Conservation (phyloP, 2,888 invertebrate genomes). For the Lepidochitona cinerea region DNA sequence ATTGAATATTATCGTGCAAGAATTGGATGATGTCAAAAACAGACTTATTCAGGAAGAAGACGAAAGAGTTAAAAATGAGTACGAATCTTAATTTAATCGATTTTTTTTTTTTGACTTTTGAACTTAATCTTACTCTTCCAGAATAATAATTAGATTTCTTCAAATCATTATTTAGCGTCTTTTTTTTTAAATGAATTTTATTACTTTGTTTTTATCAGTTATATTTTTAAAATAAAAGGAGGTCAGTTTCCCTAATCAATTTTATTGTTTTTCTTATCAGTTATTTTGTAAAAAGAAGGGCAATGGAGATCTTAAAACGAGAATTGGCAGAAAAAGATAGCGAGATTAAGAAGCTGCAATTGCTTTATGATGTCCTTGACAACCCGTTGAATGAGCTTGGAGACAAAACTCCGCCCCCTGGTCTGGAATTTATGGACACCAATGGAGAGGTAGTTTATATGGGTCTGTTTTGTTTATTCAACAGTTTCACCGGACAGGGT, state of each 20-base stretch:
- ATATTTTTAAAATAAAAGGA: too few relatives aligned
- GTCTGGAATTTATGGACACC: constrained; percentile 47
- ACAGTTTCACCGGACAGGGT: too few relatives aligned
- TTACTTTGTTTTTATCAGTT: too few relatives aligned
- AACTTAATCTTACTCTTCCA: too few relatives aligned
- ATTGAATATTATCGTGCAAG: constrained; percentile 10
- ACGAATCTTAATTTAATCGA: neutral
- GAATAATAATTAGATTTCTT: too few relatives aligned
- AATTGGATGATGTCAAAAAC: neutral
- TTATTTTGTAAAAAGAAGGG: neutral
- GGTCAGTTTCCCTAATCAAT: too few relatives aligned
- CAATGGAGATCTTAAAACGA: constrained; percentile 73
- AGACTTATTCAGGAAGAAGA: constrained; percentile 1
- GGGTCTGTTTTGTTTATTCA: too few relatives aligned
- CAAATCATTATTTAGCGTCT: too few relatives aligned
- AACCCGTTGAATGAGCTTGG: constrained; percentile 48
- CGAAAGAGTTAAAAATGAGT: constrained; percentile 5
- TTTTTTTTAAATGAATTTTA: too few relatives aligned
- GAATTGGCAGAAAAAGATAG: constrained; percentile 87
- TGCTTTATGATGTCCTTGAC: constrained; percentile 80
- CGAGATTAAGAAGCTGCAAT: constrained; percentile 85
- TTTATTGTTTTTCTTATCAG: too few relatives aligned
- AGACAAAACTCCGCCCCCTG: constrained; percentile 50
- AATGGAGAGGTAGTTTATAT: too few relatives aligned
- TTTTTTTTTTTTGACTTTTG: neutral